Base-by-base conservation (phyloP, 2,888 invertebrate species). In the Drosophila kambysellisi region DNA sequence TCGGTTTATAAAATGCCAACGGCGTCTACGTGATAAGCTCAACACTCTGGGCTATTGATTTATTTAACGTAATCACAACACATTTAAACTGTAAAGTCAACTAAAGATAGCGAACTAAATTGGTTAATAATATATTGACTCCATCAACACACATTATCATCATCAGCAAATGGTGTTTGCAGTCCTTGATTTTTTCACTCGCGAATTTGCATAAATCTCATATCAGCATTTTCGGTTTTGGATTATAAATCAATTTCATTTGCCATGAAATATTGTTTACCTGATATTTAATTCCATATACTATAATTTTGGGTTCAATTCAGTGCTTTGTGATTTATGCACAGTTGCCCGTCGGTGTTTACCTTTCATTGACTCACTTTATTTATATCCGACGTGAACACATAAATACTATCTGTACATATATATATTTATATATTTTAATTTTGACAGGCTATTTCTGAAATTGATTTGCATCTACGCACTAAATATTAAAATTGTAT, bases 231-330 rank as follows among this genome's bases (percentile, higher is more conserved):
- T 52, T 54, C 20, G 39, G 37, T 32, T 35, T 46, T 35, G 64
- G 43, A 73, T 83, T 69, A 72, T 89, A 85, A 85, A 88, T 84
- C 72, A 81, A 86, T 72, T 83, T 56, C 46, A 70, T 32, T 60
- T 71, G 81, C 76, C 61, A 72, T 74, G 65, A 70, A 76, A 58
- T 68, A 68, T 25, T 48, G 29, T 57, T 65, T 39, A 12, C 59
- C 69, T 72, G 54, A 64, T 72, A 70, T 86, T 89, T 61, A 74
- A 86, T 70, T 74, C 67, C 60, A 53, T 62, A 70, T 70, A 70
- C 43, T 65, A 67, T 70, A 57, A 53, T 70, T 64, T 64, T 52
- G 20, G 20, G 30, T 58, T 33, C 0, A 46, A 63, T 39, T 53
- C 5, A 15, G 15, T 61, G 32, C 51, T 54, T 60, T 50, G 50